Evolutionary conservation across 2,113 vertebrate species (phyloP).

Genomic region (Hemibagrus wyckioides): DNA sequence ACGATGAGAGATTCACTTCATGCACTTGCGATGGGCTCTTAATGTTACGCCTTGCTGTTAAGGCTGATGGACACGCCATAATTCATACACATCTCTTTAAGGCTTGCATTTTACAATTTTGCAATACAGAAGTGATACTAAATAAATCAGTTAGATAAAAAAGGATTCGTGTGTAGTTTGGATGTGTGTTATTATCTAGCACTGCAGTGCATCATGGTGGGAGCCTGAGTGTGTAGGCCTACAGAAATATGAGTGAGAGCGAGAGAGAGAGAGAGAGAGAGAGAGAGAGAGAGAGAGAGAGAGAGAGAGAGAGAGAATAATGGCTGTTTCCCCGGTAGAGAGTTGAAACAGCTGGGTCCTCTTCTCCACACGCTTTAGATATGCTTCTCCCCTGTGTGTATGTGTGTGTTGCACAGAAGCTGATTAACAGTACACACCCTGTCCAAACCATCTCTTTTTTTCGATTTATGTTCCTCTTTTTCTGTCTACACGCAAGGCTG

Average conservation of each 20-base stretch:
- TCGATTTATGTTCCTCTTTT: slow-evolving; percentile 15
- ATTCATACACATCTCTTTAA: neutral
- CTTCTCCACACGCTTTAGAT: neutral
- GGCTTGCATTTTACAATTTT: neutral
- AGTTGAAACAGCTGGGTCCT: slow-evolving; percentile 42
- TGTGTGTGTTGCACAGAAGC: slow-evolving; percentile 14
- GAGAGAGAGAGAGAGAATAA: neutral
- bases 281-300: neutral
- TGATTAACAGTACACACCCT: slow-evolving; percentile 1
- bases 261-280: neutral
- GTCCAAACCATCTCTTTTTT: neutral
- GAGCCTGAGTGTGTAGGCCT: neutral
- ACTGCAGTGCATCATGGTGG: neutral
- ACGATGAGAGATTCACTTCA: neutral
- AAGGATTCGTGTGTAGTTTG: neutral
- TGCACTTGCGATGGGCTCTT: neutral
- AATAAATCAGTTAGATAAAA: neutral
- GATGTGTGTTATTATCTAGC: neutral
- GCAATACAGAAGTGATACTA: neutral
- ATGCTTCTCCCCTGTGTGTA: slow-evolving; percentile 7
- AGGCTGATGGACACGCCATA: neutral
- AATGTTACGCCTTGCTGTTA: neutral
- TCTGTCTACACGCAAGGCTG: neutral
- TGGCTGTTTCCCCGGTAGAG: slow-evolving; percentile 10
- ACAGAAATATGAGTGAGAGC: neutral